Evolutionary conservation across 2,113 vertebrate species (phyloP).

Genomic region (Saguinus imperator): DNA sequence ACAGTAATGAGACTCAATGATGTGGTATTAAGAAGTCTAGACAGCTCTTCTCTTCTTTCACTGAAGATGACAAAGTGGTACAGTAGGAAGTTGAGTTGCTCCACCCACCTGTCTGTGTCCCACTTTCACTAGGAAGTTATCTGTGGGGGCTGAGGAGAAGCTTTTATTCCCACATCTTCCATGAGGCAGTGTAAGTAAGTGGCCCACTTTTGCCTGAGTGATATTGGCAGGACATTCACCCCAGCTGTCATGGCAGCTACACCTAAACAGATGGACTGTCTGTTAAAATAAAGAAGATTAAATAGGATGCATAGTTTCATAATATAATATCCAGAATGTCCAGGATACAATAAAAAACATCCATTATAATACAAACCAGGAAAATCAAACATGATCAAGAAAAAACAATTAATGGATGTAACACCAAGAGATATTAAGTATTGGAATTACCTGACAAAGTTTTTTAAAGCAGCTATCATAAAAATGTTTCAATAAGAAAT

Average conservation of each 20-base stretch:
- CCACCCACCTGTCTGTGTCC: not conserved
- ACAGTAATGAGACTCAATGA: not conserved
- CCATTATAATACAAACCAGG: not conserved
- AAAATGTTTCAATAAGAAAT: constrained; percentile 1
- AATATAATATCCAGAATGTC: not conserved
- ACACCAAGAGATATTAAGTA: not conserved
- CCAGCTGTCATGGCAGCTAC: not conserved
- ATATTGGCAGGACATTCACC: not conserved
- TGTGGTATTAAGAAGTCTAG: not conserved
- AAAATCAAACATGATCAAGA: constrained; percentile 2
- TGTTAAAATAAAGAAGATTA: constrained; percentile 18
- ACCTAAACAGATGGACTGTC: not conserved
- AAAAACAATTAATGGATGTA: not conserved
- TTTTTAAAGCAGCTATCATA: not conserved
- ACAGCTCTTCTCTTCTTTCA: not conserved
- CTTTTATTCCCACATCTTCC: not conserved
- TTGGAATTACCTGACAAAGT: constrained; percentile 16
- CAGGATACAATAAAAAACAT: not conserved
- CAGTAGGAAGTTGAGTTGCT: not conserved
- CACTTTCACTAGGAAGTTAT: not conserved
- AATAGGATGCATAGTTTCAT: not conserved
- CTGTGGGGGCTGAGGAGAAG: not conserved
- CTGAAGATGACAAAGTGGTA: not conserved
- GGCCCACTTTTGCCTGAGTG: not conserved
- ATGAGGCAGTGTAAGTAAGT: not conserved